Evolutionary conservation across 1,140 invertebrate genomes (phyloP).

Genomic region (Drosophila fuyamai): DNA sequence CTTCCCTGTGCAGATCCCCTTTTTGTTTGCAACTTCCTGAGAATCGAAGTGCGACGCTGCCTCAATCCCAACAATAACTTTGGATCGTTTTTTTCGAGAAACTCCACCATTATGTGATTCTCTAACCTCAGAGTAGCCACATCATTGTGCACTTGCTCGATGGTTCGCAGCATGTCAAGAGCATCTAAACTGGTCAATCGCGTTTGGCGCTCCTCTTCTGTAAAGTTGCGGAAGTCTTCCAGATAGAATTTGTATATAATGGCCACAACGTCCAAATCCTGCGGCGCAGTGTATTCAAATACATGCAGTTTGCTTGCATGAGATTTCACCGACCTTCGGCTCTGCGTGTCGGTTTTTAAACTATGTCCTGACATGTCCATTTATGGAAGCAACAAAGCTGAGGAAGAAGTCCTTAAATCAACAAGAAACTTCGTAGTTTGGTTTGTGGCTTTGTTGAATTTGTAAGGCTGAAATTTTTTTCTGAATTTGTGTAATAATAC

Average conservation of each 20-base stretch:
- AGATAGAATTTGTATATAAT: slow-evolving; percentile 53
- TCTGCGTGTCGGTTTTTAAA: slow-evolving; percentile 3
- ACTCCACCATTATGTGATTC: slow-evolving; percentile 74
- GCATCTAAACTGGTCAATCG: slow-evolving; percentile 51
- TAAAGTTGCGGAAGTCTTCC: slow-evolving; percentile 38
- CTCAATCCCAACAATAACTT: slow-evolving; percentile 67
- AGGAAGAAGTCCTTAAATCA: not conserved
- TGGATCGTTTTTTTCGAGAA: slow-evolving; percentile 80
- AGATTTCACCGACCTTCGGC: slow-evolving; percentile 21
- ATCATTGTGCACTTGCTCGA: slow-evolving; percentile 60
- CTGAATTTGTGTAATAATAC: not conserved
- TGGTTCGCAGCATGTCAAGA: slow-evolving; percentile 64
- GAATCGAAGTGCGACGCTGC: slow-evolving; percentile 62
- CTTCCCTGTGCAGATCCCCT: not conserved
- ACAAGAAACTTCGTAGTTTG: not conserved
- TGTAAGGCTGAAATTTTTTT: not conserved
- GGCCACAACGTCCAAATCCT: slow-evolving; percentile 50
- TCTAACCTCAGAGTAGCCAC: slow-evolving; percentile 64
- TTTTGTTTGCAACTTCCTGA: slow-evolving; percentile 36
- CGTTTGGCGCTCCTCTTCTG: slow-evolving; percentile 33
- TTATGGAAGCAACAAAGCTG: not conserved
- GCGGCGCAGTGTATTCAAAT: slow-evolving; percentile 12
- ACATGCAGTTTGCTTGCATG: slow-evolving; percentile 18
- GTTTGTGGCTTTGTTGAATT: slow-evolving; percentile 6
- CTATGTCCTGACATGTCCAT: slow-evolving; percentile 21